These are phyloP conservation scores for Alligator mississippiensis DNA, from an alignment of 2,113 vertebrate species.

Conservation along the genomic window DNA sequence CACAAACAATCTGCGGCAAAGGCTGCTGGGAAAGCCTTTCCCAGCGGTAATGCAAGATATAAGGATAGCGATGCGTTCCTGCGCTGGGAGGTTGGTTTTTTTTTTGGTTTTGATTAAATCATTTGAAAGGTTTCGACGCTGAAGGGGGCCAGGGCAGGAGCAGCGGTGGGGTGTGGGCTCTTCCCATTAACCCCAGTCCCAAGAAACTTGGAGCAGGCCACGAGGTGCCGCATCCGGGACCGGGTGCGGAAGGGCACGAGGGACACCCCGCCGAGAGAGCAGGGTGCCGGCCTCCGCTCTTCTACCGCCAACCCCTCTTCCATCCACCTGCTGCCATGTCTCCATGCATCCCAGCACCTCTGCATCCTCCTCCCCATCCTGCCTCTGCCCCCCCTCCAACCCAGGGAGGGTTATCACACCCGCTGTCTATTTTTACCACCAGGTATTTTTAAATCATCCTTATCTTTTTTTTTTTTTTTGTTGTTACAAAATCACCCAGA, in stretches of 20 bases:
- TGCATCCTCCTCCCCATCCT: neutral
- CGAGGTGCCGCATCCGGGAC: neutral
- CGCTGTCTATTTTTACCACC: neutral
- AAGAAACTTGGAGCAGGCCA: too few relatives aligned
- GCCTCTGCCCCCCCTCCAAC: too few relatives aligned
- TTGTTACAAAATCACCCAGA: neutral
- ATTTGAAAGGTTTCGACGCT: neutral
- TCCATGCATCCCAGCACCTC: neutral
- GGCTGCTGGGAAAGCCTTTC: neutral
- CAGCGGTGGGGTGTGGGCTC: too few relatives aligned
- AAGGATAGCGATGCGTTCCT: accelerated
- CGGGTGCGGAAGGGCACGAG: neutral
- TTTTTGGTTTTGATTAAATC: neutral
- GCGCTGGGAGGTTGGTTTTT: neutral
- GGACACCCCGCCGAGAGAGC: neutral
- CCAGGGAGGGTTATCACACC: neutral
- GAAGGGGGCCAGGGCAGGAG: too few relatives aligned
- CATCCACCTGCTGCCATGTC: neutral
- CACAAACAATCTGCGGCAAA: neutral
- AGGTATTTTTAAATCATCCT: neutral
- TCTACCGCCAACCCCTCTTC: neutral
- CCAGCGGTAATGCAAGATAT: neutral
- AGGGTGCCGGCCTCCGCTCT: neutral
- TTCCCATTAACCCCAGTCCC: neutral
- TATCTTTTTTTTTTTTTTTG: neutral